Conservation (phyloP, 2,888 invertebrate genomes). For the Trissoscelio sp. region DNA sequence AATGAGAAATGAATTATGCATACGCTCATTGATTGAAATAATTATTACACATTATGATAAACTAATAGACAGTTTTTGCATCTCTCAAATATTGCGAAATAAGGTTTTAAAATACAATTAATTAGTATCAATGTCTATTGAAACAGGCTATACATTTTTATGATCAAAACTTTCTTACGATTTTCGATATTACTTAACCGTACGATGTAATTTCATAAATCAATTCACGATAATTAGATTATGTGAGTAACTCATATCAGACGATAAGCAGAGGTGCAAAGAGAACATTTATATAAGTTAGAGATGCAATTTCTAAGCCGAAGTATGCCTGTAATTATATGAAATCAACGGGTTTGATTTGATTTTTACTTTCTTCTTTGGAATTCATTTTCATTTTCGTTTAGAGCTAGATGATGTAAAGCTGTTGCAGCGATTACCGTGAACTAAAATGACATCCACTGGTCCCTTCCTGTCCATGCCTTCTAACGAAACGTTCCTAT, state of each 20-base stretch:
- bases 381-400: constrained; percentile 43
- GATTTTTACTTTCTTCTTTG: constrained; percentile 46
- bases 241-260: constrained; percentile 8
- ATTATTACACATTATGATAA: constrained; percentile 13
- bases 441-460: constrained; percentile 76
- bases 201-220: constrained; percentile 1
- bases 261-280: constrained; percentile 26
- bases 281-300: constrained; percentile 25
- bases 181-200: constrained; percentile 20
- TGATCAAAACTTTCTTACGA: not conserved
- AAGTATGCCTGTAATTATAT: constrained; percentile 26
- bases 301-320: constrained; percentile 39
- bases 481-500: constrained; percentile 76
- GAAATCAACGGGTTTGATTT: constrained; percentile 34
- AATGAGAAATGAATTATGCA: constrained; percentile 23
- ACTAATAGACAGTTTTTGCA: constrained; percentile 4
- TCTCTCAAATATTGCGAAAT: constrained; percentile 5
- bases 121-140: not conserved
- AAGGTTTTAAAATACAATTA: not conserved
- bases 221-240: constrained; percentile 26
- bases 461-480: constrained; percentile 80
- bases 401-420: constrained; percentile 54
- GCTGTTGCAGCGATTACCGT: constrained; percentile 73
- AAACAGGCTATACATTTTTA: constrained; percentile 1
- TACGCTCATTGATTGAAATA: constrained; percentile 19